Evolutionary conservation across 2,113 vertebrate species (phyloP), one percentile per base, ranked within the genome.

Genomic region (Ctenomys sociabilis): DNA sequence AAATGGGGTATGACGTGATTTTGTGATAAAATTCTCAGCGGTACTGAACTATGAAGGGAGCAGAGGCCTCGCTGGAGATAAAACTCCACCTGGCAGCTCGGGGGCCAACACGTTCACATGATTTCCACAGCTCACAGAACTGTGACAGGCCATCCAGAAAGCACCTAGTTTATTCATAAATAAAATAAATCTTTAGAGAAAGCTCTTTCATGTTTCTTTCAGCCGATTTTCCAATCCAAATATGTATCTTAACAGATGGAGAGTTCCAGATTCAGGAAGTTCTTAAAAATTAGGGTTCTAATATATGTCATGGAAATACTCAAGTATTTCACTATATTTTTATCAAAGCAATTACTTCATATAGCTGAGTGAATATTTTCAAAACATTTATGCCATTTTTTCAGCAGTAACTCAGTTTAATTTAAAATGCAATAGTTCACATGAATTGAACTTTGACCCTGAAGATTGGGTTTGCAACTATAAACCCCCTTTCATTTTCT

Each of bases 21-120:
- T 70, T 82, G 61, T 83, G 81, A 96, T 94, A 93, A 92, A 96
- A 95, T 72, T 95, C 95, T 95, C 90, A 37, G 81, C 40, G 90
- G 70, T 61, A 94, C 83, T 73, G 16, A 70, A 85, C 87, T 0
- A 0, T 66, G 35, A 96, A 97, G 83, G 68, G 87, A 43, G 57
- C 37, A 45, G 30, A 54, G 30, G 57, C 64, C 14, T 73, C 84
- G 89, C 40, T 12, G 61, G 87, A 73, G 91, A 49, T 95, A 93
- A 49, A 87, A 95, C 90, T 86, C 94, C 63, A 72, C 30, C 75
- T 66, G 72, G 75, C 30, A 94, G 45, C 17, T 96, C 10, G 4
- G 11, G 92, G 90, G 77, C 94, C 84, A 93, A 83, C 35, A 85
- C 66, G 86, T 72, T 73, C 86, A 72, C 88, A 96, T 77, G 87